phyloP scores from a whole-genome alignment of 2,113 vertebrate species.

The Cariama cristata region DNA sequence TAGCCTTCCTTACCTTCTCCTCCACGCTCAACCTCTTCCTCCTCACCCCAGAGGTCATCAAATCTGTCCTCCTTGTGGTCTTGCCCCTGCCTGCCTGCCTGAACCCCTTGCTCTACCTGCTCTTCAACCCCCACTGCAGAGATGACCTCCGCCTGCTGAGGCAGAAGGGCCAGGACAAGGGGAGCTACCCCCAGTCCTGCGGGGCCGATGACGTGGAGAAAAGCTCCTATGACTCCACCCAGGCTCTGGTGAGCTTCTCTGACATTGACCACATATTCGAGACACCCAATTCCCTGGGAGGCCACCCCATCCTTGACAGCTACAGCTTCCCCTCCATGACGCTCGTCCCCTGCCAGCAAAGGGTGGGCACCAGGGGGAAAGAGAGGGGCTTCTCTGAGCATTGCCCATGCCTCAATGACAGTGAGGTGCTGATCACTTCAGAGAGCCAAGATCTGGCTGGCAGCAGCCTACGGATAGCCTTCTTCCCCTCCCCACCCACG shows the following conservation, averaged over 20 bases:
- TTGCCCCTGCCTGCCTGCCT: constrained; percentile 92
- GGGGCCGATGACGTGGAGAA: constrained; percentile 84
- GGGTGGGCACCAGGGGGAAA: constrained; percentile 61
- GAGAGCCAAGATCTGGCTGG: constrained; percentile 52
- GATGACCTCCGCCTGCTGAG: constrained; percentile 85
- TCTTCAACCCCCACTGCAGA: constrained; percentile 88
- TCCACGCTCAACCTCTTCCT: constrained; percentile 89
- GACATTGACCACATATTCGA: constrained; percentile 80
- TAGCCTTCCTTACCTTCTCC: constrained; percentile 93
- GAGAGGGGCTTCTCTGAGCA: constrained; percentile 64
- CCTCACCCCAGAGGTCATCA: constrained; percentile 89
- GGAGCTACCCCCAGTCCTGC: constrained; percentile 72
- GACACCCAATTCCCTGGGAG: constrained; percentile 53
- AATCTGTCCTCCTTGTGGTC: constrained; percentile 89
- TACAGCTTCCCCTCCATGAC: constrained; percentile 78
- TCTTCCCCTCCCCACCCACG: constrained; percentile 37
- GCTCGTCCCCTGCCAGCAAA: constrained; percentile 83
- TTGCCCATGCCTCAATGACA: constrained; percentile 62
- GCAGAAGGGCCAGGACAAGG: constrained; percentile 62
- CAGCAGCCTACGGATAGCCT: constrained; percentile 47
- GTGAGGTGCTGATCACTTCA: constrained; percentile 67
- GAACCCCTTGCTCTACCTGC: constrained; percentile 91
- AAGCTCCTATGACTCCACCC: constrained; percentile 90
- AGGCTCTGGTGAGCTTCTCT: constrained; percentile 84
- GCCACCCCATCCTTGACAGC: constrained; percentile 59